Conservation (phyloP, 2,113 vertebrate species). For the Nycticorax nycticorax region DNA sequence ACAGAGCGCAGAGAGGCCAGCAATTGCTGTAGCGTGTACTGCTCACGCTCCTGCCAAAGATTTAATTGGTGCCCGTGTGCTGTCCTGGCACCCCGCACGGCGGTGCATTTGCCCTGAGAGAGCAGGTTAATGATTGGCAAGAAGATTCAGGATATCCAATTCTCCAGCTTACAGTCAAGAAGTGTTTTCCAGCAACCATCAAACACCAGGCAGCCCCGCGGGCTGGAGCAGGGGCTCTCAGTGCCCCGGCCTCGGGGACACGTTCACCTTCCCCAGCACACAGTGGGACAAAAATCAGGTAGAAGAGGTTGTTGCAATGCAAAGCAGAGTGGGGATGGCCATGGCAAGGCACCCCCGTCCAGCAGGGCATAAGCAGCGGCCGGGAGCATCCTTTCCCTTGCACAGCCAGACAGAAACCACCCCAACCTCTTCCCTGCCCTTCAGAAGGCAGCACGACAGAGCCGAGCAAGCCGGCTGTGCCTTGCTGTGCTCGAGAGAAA, state of each 20-base stretch:
- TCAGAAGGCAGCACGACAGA: neutral
- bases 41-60: neutral
- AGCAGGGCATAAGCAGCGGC: neutral
- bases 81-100: neutral
- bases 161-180: neutral
- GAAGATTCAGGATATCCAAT: neutral
- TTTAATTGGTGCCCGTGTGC: neutral
- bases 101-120: neutral
- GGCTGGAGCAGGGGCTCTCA: neutral
- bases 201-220: neutral
- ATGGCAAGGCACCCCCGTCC: neutral
- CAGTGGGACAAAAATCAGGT: neutral
- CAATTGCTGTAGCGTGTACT: accelerated
- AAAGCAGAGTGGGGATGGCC: neutral
- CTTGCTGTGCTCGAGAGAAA: neutral
- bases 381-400: neutral
- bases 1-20: neutral
- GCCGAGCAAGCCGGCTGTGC: accelerated
- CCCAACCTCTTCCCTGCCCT: neutral
- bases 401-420: neutral
- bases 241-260: neutral
- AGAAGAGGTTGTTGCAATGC: neutral
- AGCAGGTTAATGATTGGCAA: conserved; percentile 7
- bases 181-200: neutral
- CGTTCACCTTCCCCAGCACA: neutral